Percentiles rank a stretch among this genome's conserved stretches.
These are phyloP conservation scores for Staurois parvus DNA, from an alignment of 2,797 vertebrate genomes.

Conservation along the genomic window DNA sequence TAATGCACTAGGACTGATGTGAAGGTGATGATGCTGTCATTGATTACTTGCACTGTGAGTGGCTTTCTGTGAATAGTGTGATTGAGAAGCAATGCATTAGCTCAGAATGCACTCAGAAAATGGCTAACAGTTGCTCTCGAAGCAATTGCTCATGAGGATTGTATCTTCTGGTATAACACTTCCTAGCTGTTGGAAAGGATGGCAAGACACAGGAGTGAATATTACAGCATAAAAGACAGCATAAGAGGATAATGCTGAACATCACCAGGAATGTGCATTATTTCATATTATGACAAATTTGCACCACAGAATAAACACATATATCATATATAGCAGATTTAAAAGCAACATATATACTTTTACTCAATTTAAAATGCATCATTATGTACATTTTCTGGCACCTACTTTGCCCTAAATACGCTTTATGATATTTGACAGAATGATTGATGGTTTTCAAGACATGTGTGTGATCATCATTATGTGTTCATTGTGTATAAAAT, in stretches of 20 bases:
- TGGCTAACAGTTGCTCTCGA: too few species aligned
- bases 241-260: not conserved
- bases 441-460: not conserved
- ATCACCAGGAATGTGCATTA: not conserved
- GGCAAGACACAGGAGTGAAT: not conserved
- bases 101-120: too few species aligned
- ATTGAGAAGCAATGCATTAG: too few species aligned
- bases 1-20: too few species aligned
- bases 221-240: not conserved
- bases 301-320: not conserved
- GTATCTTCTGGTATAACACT: too few species aligned
- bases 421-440: not conserved
- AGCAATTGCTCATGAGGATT: too few species aligned
- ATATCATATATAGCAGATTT: not conserved
- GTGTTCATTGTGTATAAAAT: not conserved
- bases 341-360: not conserved
- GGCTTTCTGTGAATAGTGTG: too few species aligned
- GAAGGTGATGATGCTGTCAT: too few species aligned
- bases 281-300: not conserved
- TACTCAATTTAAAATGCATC: not conserved
- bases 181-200: not conserved
- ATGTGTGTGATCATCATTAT: not conserved
- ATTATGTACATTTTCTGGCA: not conserved
- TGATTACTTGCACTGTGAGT: too few species aligned
- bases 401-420: not conserved